These are phyloP conservation scores for Scomber scombrus DNA, from an alignment of 2,113 vertebrate species.

Conservation along the genomic window DNA sequence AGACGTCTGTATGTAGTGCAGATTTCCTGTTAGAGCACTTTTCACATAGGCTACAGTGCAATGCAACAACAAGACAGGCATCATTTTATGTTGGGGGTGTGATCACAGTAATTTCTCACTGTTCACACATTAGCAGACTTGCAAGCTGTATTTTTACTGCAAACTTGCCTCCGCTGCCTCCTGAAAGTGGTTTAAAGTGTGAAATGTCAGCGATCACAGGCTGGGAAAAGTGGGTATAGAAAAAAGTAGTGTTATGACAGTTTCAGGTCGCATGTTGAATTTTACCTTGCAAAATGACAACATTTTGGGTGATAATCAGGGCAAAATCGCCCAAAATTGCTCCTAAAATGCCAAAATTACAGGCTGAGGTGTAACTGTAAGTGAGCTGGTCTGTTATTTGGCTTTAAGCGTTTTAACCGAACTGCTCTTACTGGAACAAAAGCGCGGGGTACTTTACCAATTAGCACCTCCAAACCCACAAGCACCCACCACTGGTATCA, in stretches of 20 bases:
- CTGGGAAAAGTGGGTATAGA: not conserved
- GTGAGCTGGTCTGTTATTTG: not conserved
- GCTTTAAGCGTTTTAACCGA: not conserved
- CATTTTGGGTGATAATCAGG: not conserved
- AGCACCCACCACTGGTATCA: not conserved
- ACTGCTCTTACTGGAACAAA: conserved; percentile 30
- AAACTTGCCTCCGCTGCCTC: not conserved
- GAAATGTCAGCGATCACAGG: not conserved
- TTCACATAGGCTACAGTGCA: not conserved
- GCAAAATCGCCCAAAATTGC: not conserved
- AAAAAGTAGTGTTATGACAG: not conserved
- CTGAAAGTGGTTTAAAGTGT: conserved; percentile 22
- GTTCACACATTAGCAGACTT: not conserved
- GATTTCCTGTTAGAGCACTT: not conserved
- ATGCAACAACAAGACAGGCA: not conserved
- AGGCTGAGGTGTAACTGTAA: not conserved
- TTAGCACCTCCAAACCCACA: conserved; percentile 26
- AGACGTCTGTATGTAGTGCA: not conserved
- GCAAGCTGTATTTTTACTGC: not conserved
- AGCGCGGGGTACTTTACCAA: conserved; percentile 24
- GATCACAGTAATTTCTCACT: not conserved
- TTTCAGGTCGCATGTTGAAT: not conserved
- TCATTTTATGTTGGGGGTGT: not conserved
- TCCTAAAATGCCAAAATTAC: not conserved
- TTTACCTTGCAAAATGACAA: not conserved